Evolutionary conservation across 1,140 invertebrate species (phyloP).

Genomic region (Hylyphantes graminicola): DNA sequence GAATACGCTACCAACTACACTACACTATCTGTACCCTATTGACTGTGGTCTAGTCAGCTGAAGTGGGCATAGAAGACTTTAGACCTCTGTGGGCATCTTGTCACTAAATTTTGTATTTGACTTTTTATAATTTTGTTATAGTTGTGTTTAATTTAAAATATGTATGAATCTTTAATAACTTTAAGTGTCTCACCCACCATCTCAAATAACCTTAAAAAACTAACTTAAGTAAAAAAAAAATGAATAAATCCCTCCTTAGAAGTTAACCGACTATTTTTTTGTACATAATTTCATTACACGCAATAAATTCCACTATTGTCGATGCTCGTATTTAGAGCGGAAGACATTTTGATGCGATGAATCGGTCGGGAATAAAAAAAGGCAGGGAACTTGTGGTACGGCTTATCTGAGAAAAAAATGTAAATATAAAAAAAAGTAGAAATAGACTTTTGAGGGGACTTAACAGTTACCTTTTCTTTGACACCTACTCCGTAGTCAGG

Average conservation of each 20-base stretch:
- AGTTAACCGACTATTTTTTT: conserved; percentile 3
- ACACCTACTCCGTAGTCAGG: neutral
- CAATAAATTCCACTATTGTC: conserved; percentile 22
- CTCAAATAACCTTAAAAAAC: neutral
- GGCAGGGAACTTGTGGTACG: neutral
- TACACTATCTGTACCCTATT: too few relatives aligned
- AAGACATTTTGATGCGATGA: neutral
- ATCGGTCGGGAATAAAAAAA: neutral
- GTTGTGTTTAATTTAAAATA: too few relatives aligned
- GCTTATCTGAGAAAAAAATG: neutral
- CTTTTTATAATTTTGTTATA: too few relatives aligned
- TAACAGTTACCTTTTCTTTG: conserved; percentile 18
- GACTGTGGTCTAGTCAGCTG: too few relatives aligned
- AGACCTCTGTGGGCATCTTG: too few relatives aligned
- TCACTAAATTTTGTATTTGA: too few relatives aligned
- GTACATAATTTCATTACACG: neutral
- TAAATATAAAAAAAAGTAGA: neutral
- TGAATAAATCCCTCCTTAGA: neutral
- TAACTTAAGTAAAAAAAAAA: neutral
- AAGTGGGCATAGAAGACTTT: too few relatives aligned
- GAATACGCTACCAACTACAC: too few relatives aligned
- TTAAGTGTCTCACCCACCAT: neutral
- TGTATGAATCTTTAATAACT: too few relatives aligned
- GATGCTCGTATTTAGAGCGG: conserved; percentile 27
- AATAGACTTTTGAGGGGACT: neutral